phyloP scores from a whole-genome alignment of 2,888 invertebrate genomes.

The Synanthedon myopaeformis region DNA sequence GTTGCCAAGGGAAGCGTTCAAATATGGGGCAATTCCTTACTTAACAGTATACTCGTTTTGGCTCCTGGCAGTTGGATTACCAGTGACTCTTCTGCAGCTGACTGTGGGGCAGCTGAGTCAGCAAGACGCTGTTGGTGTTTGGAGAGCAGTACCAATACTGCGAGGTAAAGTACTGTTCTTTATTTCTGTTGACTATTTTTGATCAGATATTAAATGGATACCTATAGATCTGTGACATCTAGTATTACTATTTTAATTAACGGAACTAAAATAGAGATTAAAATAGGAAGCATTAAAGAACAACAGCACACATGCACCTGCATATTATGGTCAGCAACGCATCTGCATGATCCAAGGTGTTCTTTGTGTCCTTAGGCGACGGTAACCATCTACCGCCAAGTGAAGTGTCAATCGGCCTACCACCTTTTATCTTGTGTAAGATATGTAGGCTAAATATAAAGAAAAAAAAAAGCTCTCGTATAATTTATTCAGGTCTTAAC shows the following conservation, averaged over 20 bases:
- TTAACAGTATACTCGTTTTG: constrained; percentile 72
- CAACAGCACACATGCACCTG: too few relatives aligned
- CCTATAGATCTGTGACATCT: neutral
- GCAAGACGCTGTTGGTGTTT: constrained; percentile 75
- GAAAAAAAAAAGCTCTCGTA: neutral
- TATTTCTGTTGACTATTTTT: too few relatives aligned
- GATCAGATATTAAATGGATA: neutral
- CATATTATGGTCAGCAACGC: too few relatives aligned
- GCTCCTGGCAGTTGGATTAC: constrained; percentile 69
- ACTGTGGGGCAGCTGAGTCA: constrained; percentile 75
- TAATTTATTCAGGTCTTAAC: too few relatives aligned
- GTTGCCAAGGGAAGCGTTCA: constrained; percentile 70
- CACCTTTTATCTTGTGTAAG: too few relatives aligned
- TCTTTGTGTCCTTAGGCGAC: too few relatives aligned
- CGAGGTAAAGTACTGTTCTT: constrained; percentile 52
- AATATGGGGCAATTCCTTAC: constrained; percentile 73
- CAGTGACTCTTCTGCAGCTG: constrained; percentile 71
- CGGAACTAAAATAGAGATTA: too few relatives aligned
- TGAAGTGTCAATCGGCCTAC: too few relatives aligned
- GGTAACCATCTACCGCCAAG: too few relatives aligned
- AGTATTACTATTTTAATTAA: neutral
- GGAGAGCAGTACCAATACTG: constrained; percentile 76
- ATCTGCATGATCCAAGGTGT: too few relatives aligned
- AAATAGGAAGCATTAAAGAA: too few relatives aligned
- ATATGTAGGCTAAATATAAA: neutral